phyloP scores from a whole-genome alignment of 2,797 vertebrate species.

The Myripristis murdjan region DNA sequence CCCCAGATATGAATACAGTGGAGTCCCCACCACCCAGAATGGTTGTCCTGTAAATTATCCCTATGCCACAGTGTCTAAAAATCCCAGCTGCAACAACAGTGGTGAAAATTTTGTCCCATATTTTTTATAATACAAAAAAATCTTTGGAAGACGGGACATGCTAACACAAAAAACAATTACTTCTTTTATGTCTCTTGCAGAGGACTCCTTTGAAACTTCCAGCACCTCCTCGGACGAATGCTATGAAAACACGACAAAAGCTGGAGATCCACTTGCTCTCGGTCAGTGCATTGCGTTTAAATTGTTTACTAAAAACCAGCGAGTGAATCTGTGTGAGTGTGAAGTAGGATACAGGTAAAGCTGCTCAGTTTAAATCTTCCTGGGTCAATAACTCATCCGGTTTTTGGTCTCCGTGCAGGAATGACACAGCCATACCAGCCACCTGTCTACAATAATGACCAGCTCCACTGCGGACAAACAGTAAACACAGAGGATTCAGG shows the following conservation, averaged over 20 bases:
- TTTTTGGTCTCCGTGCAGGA: neutral
- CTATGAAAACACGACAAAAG: slow-evolving; percentile 68
- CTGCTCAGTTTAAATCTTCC: neutral
- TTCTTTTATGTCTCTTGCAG: slow-evolving; percentile 26
- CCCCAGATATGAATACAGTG: neutral
- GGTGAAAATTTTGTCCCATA: slow-evolving; percentile 17
- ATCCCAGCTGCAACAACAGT: neutral
- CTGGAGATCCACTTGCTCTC: neutral
- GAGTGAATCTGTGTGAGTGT: no score
- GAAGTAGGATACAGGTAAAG: no score
- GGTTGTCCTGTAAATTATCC: accelerated
- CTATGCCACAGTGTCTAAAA: slow-evolving; percentile 30
- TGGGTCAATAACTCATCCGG: no score
- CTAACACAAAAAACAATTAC: neutral
- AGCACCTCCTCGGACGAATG: slow-evolving; percentile 80
- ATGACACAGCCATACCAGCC: slow-evolving; percentile 1
- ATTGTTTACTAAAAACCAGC: no score
- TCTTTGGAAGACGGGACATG: neutral
- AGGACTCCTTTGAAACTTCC: slow-evolving; percentile 78
- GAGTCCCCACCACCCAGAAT: accelerated
- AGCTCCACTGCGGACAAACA: neutral
- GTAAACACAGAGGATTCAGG: slow-evolving; percentile 23
- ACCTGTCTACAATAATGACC: neutral
- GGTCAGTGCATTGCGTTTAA: slow-evolving; percentile 38
- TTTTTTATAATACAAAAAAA: neutral